Conservation (phyloP, 1,140 invertebrate genomes). For the Planococcus citri region DNA sequence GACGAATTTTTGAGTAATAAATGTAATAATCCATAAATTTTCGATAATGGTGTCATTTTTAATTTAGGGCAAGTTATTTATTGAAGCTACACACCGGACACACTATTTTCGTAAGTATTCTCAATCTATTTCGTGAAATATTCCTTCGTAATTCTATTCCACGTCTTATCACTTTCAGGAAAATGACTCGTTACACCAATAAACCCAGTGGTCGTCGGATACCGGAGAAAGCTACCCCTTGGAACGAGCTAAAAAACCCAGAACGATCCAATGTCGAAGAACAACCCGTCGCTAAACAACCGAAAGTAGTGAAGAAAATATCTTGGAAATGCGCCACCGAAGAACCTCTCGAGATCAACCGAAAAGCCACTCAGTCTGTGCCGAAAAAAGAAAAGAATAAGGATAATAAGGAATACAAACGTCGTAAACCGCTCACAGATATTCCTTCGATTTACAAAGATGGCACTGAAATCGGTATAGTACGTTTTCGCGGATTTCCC, state of each 20-base stretch:
- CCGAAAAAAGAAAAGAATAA: slow-evolving; percentile 37
- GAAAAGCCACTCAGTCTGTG: slow-evolving; percentile 36
- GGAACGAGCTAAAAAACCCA: slow-evolving; percentile 52
- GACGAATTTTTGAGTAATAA: no score
- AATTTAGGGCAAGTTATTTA: no score
- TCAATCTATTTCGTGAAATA: no score
- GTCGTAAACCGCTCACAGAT: slow-evolving; percentile 19
- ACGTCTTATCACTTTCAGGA: no score
- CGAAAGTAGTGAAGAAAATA: slow-evolving; percentile 8
- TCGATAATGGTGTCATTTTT: no score
- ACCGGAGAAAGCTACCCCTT: slow-evolving; percentile 54
- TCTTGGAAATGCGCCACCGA: slow-evolving; percentile 13
- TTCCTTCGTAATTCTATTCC: no score
- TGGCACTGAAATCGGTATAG: slow-evolving; percentile 47
- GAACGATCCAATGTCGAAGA: no score
- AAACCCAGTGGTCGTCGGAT: slow-evolving; percentile 55
- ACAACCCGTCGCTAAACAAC: slow-evolving; percentile 29
- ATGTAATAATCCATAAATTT: no score
- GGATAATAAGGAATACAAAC: slow-evolving; percentile 19
- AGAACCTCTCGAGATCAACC: neutral
- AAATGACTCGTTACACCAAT: slow-evolving; percentile 60
- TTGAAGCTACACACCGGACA: no score
- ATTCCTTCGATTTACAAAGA: slow-evolving; percentile 35
- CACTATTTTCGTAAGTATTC: no score
- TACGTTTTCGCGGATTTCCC: slow-evolving; percentile 53